Percentiles rank a stretch among this genome's conserved stretches.
Conservation (phyloP, 2,113 vertebrate genomes). For the Crotalus viridis region DNA sequence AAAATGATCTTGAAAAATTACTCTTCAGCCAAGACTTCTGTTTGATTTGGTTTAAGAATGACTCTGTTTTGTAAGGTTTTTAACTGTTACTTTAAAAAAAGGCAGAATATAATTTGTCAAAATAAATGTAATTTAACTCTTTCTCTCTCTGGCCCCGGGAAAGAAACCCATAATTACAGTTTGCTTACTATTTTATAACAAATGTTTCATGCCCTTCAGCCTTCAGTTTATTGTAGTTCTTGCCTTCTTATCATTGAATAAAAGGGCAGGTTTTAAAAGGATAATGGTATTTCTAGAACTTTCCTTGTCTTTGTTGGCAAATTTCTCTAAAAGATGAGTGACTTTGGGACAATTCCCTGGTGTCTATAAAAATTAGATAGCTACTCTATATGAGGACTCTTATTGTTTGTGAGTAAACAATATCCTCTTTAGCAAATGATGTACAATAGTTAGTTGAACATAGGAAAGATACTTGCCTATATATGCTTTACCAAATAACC, state of each 20-base stretch:
- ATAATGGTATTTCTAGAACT: neutral
- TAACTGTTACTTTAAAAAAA: neutral
- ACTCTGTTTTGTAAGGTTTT: neutral
- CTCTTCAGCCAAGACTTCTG: neutral
- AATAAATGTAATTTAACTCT: neutral
- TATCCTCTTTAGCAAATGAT: neutral
- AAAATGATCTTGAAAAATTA: neutral
- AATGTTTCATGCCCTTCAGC: neutral
- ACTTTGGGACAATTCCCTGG: neutral
- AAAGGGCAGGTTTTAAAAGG: neutral
- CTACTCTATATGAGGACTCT: neutral
- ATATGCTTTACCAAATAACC: neutral
- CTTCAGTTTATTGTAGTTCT: neutral
- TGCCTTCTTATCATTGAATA: neutral
- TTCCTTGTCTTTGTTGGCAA: neutral
- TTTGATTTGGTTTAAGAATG: neutral
- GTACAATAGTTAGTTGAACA: neutral
- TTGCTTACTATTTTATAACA: constrained; percentile 23
- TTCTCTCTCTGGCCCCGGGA: neutral
- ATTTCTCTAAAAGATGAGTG: neutral
- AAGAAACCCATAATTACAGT: neutral
- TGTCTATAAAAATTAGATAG: neutral
- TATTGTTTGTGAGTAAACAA: neutral
- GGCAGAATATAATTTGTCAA: neutral
- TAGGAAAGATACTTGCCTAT: neutral